phyloP scores from a whole-genome alignment of 2,888 invertebrate genomes.

The Dolichomitus sp. region DNA sequence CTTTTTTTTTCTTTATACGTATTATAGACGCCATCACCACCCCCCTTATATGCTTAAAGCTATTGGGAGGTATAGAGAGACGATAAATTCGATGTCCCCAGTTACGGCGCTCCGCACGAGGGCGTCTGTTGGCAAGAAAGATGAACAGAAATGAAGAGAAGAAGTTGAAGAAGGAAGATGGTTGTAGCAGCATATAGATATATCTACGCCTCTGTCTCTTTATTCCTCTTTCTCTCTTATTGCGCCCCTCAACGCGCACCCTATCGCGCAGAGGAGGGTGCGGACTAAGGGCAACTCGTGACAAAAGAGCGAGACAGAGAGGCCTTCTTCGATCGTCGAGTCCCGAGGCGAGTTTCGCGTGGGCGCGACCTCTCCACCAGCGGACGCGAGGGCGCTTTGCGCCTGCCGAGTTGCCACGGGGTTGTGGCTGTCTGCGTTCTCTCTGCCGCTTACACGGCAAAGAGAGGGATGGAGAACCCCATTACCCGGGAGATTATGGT shows the following conservation, averaged over 20 bases:
- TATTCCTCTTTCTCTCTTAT: too few relatives aligned
- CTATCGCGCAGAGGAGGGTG: constrained; percentile 55
- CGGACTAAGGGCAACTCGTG: constrained; percentile 23
- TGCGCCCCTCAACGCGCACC: constrained; percentile 38
- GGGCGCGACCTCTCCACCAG: constrained; percentile 62
- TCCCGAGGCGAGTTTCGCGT: constrained; percentile 62
- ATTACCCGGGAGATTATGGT: constrained; percentile 80
- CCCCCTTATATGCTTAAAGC: constrained; percentile 26
- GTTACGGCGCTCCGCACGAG: constrained; percentile 17
- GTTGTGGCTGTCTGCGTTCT: constrained; percentile 39
- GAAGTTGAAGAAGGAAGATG: constrained; percentile 86
- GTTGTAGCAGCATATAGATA: constrained; percentile 38
- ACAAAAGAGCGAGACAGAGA: constrained; percentile 28
- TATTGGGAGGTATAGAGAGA: constrained; percentile 46
- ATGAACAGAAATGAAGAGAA: constrained; percentile 79
- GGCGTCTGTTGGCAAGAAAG: constrained; percentile 86
- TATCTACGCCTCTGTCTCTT: background rate
- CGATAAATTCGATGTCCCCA: constrained; percentile 57
- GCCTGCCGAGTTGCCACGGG: constrained; percentile 42
- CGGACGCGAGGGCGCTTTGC: constrained; percentile 57
- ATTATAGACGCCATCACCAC: constrained; percentile 54
- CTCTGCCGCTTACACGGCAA: constrained; percentile 25
- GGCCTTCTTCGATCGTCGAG: constrained; percentile 67
- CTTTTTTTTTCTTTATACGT: constrained; percentile 35
- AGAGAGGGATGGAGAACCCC: constrained; percentile 73